Percentiles rank a stretch among this genome's conserved stretches.
phyloP scores from a whole-genome alignment of 2,888 invertebrate species.

The Colostygia pectinataria region DNA sequence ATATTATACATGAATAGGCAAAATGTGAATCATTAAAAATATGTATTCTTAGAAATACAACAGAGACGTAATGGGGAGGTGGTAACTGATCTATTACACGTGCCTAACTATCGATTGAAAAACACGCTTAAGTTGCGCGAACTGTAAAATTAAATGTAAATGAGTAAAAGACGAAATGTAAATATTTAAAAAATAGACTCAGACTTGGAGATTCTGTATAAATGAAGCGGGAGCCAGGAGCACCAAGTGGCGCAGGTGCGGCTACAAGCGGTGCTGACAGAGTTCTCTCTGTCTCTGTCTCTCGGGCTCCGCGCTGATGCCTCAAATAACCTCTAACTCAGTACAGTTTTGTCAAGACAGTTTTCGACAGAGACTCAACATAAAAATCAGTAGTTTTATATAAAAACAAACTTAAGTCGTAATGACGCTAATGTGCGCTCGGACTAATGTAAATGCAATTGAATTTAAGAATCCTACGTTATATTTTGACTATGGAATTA shows the following conservation, averaged over 20 bases:
- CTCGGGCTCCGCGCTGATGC: slow-evolving; percentile 11
- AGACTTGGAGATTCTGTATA: slow-evolving; percentile 55
- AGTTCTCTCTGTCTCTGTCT: no score
- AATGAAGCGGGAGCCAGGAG: slow-evolving; percentile 28
- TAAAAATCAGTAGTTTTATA: slow-evolving; percentile 7
- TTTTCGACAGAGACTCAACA: slow-evolving; percentile 37
- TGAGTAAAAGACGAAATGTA: slow-evolving; percentile 47
- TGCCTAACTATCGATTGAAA: slow-evolving; percentile 52
- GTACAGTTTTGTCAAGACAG: slow-evolving; percentile 68
- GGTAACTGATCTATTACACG: slow-evolving; percentile 58
- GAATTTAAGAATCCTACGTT: slow-evolving; percentile 34
- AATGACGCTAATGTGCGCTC: slow-evolving; percentile 21
- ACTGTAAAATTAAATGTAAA: slow-evolving; percentile 41
- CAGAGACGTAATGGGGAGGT: slow-evolving; percentile 60
- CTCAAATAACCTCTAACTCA: slow-evolving; percentile 9
- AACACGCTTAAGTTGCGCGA: slow-evolving; percentile 17
- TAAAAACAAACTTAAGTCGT: neutral
- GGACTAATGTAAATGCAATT: slow-evolving; percentile 31
- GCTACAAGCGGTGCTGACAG: slow-evolving; percentile 2
- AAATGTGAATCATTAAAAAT: slow-evolving; percentile 79
- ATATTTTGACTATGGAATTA: slow-evolving; percentile 38
- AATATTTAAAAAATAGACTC: slow-evolving; percentile 54
- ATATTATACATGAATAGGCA: slow-evolving; percentile 82
- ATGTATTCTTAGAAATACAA: slow-evolving; percentile 73
- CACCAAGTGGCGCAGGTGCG: slow-evolving; percentile 12